Conservation (phyloP, 2,113 vertebrate genomes). For the Rhinoderma darwinii region DNA sequence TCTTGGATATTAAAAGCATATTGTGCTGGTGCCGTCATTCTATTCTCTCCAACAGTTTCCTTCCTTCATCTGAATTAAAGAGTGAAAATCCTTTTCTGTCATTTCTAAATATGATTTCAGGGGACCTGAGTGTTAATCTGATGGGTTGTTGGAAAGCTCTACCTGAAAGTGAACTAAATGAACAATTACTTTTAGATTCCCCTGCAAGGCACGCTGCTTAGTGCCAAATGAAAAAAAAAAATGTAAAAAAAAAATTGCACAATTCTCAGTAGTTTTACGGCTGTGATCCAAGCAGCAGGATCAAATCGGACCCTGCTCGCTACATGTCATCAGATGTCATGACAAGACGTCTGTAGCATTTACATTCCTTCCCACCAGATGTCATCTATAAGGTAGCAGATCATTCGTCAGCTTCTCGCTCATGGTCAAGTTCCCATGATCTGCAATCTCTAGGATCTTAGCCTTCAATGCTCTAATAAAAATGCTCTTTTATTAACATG, state of each 20-base stretch:
- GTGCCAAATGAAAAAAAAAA: neutral
- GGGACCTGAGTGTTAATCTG: neutral
- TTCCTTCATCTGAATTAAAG: neutral
- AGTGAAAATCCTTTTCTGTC: neutral
- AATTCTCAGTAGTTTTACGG: neutral
- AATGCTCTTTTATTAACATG: neutral
- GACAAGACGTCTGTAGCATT: constrained; percentile 6
- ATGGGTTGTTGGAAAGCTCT: neutral
- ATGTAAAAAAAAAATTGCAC: neutral
- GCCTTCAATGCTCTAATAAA: neutral
- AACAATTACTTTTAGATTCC: neutral
- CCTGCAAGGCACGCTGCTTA: neutral
- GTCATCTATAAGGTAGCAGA: constrained; percentile 23
- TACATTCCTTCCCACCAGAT: constrained; percentile 28
- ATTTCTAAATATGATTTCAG: constrained; percentile 19
- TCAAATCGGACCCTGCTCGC: constrained; percentile 6
- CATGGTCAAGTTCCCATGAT: constrained; percentile 33
- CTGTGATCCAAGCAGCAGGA: constrained; percentile 11
- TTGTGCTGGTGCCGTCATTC: neutral
- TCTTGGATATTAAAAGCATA: neutral
- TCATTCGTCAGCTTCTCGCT: constrained; percentile 11
- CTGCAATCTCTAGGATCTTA: constrained; percentile 28
- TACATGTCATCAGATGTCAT: constrained; percentile 32
- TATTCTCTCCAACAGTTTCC: neutral
- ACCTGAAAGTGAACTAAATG: constrained; percentile 11